Evolutionary conservation across 1,140 invertebrate species (phyloP).

Genomic region (Philaenus spumarius): DNA sequence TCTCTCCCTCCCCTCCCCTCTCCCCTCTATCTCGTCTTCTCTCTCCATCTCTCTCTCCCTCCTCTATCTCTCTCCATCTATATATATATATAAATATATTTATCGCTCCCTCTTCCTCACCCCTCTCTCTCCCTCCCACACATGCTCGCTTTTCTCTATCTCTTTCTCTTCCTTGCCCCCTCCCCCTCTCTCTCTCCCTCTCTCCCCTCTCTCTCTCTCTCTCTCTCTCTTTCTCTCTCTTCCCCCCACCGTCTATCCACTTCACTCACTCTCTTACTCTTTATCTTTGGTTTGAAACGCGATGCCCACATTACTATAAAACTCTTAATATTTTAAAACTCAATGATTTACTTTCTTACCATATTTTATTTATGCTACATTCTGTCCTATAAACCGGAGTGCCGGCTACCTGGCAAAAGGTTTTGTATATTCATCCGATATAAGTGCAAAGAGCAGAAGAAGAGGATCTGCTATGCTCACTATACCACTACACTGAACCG

Average conservation of each 20-base stretch:
- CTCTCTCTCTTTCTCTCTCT: background rate
- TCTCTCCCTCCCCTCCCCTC: background rate
- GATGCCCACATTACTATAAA: too few relatives aligned
- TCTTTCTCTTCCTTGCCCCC: background rate
- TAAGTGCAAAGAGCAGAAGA: too few relatives aligned
- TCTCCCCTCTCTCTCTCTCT: background rate
- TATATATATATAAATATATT: conserved; percentile 6
- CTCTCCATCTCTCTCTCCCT: background rate
- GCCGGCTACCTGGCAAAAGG: too few relatives aligned
- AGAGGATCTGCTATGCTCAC: too few relatives aligned
- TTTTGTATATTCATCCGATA: too few relatives aligned
- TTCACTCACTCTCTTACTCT: background rate
- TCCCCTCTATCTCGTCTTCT: background rate
- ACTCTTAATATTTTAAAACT: too few relatives aligned
- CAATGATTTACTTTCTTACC: too few relatives aligned
- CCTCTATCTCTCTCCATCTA: background rate
- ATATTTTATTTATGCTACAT: too few relatives aligned
- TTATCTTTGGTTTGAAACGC: too few relatives aligned
- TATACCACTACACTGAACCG: too few relatives aligned
- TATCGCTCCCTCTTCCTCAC: conserved; percentile 5
- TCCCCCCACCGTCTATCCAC: background rate
- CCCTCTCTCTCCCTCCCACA: background rate
- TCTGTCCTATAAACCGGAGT: too few relatives aligned
- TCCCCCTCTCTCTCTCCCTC: background rate
- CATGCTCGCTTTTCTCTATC: background rate